A percentile compares a stretch with the other conserved stretches of the same genome.
Evolutionary conservation across 2,888 invertebrate genomes (phyloP).

Genomic region (Spilarctia lutea): DNA sequence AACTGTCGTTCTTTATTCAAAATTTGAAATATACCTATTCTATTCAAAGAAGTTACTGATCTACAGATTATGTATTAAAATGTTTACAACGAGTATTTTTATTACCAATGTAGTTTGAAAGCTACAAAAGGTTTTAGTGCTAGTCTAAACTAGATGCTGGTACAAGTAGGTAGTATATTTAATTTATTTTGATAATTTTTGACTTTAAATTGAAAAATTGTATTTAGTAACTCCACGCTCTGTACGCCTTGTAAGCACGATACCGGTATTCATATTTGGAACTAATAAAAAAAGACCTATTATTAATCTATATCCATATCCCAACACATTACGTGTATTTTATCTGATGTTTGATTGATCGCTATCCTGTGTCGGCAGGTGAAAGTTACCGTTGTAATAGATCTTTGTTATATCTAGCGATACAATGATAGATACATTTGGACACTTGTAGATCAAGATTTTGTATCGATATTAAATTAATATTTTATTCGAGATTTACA

Average conservation of each 20-base stretch:
- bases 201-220: no score
- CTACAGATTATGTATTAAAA: background rate
- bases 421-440: conserved; percentile 18
- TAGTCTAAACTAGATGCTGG: no score
- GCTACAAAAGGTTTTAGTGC: background rate
- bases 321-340: conserved; percentile 1
- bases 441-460: background rate
- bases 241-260: background rate
- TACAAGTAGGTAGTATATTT: background rate
- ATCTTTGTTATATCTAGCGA: conserved; percentile 54
- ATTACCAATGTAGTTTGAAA: background rate
- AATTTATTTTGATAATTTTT: no score
- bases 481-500: background rate
- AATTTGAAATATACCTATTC: background rate
- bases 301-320: background rate
- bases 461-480: no score
- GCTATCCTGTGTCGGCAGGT: conserved; percentile 60
- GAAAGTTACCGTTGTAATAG: conserved; percentile 61
- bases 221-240: no score
- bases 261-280: background rate
- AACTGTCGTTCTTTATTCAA: conserved; percentile 13
- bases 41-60: conserved; percentile 6
- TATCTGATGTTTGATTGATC: conserved; percentile 60
- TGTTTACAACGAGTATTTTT: background rate
- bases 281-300: background rate